A percentile compares a stretch with the other conserved stretches of the same genome.
phyloP scores from a whole-genome alignment of 2,113 vertebrate genomes.

The Erinaceus europaeus region DNA sequence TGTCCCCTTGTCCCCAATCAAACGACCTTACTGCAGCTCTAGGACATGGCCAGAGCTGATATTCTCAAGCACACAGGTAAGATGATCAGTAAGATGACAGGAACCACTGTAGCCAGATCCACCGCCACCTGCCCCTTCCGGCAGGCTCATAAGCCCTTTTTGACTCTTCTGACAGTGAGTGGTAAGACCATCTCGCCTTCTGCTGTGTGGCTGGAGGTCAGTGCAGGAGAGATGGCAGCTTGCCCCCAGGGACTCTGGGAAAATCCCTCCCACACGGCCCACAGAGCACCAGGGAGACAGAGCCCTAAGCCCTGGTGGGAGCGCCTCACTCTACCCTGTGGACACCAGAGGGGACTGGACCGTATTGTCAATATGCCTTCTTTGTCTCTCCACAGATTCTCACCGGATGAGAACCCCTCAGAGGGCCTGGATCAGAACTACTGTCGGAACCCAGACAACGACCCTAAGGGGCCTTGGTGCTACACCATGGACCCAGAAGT shows the following conservation, averaged over 20 bases:
- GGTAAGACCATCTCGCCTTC: too few relatives aligned
- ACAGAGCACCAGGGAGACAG: too few relatives aligned
- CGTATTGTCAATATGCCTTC: neutral
- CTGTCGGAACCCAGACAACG: conserved; percentile 94
- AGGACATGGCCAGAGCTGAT: neutral
- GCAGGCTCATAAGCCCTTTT: too few relatives aligned
- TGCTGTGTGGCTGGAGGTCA: too few relatives aligned
- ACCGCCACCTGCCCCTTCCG: too few relatives aligned
- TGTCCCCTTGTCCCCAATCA: neutral
- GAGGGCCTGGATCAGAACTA: conserved; percentile 88
- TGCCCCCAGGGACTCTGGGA: too few relatives aligned
- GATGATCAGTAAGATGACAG: neutral
- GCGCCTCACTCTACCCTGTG: neutral
- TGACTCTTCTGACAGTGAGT: too few relatives aligned
- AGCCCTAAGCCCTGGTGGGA: neutral
- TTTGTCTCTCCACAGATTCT: conserved; percentile 49
- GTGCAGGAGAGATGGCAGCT: too few relatives aligned
- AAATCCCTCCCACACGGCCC: too few relatives aligned
- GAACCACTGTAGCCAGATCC: too few relatives aligned
- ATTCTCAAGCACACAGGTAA: neutral
- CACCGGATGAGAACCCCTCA: conserved; percentile 60
- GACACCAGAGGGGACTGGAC: too few relatives aligned
- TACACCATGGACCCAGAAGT: conserved; percentile 86
- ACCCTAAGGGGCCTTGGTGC: conserved; percentile 91
- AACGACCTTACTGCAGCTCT: too few relatives aligned